Evolutionary conservation across 2,113 vertebrate species (phyloP).

Genomic region (Phylloscopus trochilus): DNA sequence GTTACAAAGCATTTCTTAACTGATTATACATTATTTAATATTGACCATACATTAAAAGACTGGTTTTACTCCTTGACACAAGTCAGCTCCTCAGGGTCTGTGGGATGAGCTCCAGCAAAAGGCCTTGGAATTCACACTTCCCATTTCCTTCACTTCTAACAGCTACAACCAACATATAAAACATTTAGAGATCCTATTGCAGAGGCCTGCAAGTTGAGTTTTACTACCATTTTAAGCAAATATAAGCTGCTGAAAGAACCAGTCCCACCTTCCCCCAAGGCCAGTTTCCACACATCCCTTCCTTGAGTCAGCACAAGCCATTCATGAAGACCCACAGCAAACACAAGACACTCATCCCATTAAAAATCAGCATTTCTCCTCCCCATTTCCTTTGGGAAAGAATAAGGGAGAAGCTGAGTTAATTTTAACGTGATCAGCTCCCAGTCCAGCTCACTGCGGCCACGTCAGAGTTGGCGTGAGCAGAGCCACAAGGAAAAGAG

Average conservation of each 20-base stretch:
- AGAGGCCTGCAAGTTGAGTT: background rate
- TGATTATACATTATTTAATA: background rate
- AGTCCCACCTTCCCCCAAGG: constrained; percentile 21
- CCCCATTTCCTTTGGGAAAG: background rate
- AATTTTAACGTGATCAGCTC: background rate
- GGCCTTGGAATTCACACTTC: background rate
- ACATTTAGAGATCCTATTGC: background rate
- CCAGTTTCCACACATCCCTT: constrained; percentile 3
- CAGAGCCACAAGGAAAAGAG: background rate
- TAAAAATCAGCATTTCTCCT: background rate
- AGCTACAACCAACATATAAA: background rate
- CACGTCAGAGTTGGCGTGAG: background rate
- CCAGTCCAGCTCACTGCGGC: background rate
- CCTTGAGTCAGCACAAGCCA: constrained; percentile 34
- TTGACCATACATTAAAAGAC: background rate
- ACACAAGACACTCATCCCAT: background rate
- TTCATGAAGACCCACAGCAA: background rate
- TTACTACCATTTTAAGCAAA: background rate
- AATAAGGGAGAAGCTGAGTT: background rate
- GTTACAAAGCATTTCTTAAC: background rate
- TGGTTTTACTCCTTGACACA: background rate
- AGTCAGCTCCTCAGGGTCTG: background rate
- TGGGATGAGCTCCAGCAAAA: background rate
- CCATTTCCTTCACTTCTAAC: background rate
- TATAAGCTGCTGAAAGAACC: background rate